A percentile compares a stretch with the other conserved stretches of the same genome.
These are phyloP conservation scores for Heliconius sara DNA, from an alignment of 2,888 invertebrate species.

Conservation along the genomic window DNA sequence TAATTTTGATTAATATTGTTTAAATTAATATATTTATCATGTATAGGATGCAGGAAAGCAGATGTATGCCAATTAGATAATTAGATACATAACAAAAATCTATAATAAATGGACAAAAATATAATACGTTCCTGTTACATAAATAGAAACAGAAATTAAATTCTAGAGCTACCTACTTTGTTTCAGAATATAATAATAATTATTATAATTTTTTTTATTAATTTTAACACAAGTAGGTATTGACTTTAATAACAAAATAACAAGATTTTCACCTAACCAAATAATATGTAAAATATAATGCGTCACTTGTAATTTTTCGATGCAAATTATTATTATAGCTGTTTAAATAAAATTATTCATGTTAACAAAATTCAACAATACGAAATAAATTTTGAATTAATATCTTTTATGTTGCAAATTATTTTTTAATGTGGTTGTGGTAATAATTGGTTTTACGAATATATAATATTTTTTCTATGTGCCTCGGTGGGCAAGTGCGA, in stretches of 20 bases:
- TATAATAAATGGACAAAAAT: too few relatives aligned
- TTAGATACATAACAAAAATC: too few relatives aligned
- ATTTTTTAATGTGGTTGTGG: not conserved
- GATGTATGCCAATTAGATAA: too few relatives aligned
- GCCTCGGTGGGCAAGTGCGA: too few relatives aligned
- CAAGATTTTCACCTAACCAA: not conserved
- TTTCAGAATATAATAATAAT: too few relatives aligned
- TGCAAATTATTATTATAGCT: not conserved
- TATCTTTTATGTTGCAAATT: not conserved
- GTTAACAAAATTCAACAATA: not conserved
- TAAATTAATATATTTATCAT: too few relatives aligned
- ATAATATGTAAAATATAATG: slow-evolving; percentile 7
- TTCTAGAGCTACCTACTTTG: not conserved
- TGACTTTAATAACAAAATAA: not conserved
- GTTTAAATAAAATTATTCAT: not conserved
- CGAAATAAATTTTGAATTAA: not conserved
- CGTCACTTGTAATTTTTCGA: not conserved
- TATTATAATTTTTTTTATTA: too few relatives aligned
- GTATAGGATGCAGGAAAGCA: too few relatives aligned
- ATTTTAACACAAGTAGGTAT: too few relatives aligned
- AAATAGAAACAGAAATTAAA: not conserved
- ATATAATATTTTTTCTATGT: not conserved
- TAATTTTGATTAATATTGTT: too few relatives aligned
- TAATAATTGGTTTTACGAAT: not conserved
- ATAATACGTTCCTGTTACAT: too few relatives aligned